phyloP scores from a whole-genome alignment of 2,797 vertebrate species.

The Gambelia wislizenii region DNA sequence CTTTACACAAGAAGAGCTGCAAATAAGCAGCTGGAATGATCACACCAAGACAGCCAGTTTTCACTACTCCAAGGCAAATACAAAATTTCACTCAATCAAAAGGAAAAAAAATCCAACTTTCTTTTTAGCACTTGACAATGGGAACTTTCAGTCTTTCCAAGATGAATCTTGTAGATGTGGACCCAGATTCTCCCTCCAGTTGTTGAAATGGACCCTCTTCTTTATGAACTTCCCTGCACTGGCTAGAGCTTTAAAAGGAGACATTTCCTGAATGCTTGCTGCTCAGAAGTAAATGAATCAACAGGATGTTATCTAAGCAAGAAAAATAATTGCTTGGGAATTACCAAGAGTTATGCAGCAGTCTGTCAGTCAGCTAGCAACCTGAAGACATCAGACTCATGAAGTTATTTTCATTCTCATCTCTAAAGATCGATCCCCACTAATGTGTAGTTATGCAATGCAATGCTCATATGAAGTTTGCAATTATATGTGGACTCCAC shows the following conservation, averaged over 20 bases:
- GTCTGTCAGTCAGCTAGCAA: constrained; percentile 56
- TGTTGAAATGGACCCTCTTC: constrained; percentile 12
- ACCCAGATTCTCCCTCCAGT: not conserved
- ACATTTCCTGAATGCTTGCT: constrained; percentile 48
- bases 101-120: constrained; percentile 2
- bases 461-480: not conserved
- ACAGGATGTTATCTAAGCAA: constrained; percentile 65
- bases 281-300: constrained; percentile 57
- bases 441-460: constrained; percentile 11
- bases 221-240: not conserved
- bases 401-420: constrained; percentile 51
- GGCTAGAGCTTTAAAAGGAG: constrained; percentile 40
- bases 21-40: constrained; percentile 3
- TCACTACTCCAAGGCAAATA: not conserved
- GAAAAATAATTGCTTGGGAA: constrained; percentile 66
- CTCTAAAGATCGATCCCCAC: constrained; percentile 35
- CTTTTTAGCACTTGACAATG: not conserved
- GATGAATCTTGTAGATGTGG: fast-evolving
- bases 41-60: not conserved
- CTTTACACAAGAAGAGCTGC: not conserved
- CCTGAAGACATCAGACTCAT: constrained; percentile 33
- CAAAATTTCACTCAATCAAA: not conserved
- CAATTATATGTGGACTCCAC: not conserved
- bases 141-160: not conserved
- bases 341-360: constrained; percentile 65